phyloP scores from a whole-genome alignment of 2,113 vertebrate genomes.

The Shinisaurus crocodilurus region DNA sequence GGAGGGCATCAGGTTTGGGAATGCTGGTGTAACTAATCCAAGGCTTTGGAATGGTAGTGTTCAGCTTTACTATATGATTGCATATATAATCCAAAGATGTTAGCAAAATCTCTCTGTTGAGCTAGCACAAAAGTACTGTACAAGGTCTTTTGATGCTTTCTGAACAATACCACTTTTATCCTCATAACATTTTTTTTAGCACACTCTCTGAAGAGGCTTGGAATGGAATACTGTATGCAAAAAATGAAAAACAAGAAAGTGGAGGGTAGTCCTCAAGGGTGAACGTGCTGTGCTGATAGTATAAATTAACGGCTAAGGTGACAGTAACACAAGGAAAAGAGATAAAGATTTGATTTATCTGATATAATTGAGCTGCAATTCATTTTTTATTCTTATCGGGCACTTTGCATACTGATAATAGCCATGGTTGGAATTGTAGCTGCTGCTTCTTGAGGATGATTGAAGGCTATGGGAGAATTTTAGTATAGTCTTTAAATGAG shows the following conservation, averaged over 20 bases:
- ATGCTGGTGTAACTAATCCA: not conserved
- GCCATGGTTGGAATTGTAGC: conserved; percentile 22
- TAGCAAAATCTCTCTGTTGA: conserved; percentile 8
- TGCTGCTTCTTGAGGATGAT: conserved; percentile 20
- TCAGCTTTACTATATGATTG: fast-evolving
- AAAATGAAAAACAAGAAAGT: conserved; percentile 29
- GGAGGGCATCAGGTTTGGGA: too few species aligned
- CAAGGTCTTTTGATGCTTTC: conserved; percentile 31
- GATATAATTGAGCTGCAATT: conserved; percentile 37
- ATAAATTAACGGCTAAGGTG: conserved; percentile 49
- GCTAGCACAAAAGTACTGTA: not conserved
- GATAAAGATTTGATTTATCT: conserved; percentile 60
- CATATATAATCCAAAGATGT: not conserved
- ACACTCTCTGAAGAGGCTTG: conserved; percentile 7
- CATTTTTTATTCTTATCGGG: conserved; percentile 52
- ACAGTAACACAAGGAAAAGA: conserved; percentile 39
- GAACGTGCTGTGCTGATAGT: not conserved
- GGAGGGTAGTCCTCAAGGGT: not conserved
- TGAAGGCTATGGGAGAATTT: not conserved
- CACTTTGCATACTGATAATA: conserved; percentile 35
- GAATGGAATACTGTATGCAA: not conserved
- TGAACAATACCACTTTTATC: conserved; percentile 25
- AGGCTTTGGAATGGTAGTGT: too few species aligned
- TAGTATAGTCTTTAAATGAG: conserved; percentile 27
- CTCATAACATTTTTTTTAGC: not conserved